A percentile compares a stretch with the other conserved stretches of the same genome.
These are phyloP conservation scores for Xestia rhomboidea DNA, from an alignment of 2,888 invertebrate species.

Conservation along the genomic window DNA sequence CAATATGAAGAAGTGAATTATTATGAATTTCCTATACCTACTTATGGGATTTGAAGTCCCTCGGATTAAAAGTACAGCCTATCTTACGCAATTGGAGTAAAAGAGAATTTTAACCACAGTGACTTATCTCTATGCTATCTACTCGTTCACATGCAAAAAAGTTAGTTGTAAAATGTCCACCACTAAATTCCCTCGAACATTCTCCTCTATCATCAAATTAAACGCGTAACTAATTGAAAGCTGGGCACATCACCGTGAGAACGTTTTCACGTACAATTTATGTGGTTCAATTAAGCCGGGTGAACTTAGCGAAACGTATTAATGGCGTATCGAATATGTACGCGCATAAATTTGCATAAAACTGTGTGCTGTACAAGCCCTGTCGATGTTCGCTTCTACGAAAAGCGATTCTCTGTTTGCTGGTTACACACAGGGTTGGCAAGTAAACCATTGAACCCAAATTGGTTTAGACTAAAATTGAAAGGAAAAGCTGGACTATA, in stretches of 20 bases:
- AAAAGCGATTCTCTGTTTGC: constrained; percentile 76
- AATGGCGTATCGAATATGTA: constrained; percentile 60
- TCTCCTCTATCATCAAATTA: constrained; percentile 25
- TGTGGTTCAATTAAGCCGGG: constrained; percentile 61
- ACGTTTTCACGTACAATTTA: constrained; percentile 48
- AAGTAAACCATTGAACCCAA: constrained; percentile 14
- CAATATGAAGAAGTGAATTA: not conserved
- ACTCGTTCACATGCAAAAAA: not conserved
- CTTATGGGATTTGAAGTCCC: not conserved
- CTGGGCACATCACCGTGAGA: constrained; percentile 32
- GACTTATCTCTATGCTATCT: not conserved
- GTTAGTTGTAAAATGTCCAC: not conserved
- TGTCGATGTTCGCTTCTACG: constrained; percentile 73
- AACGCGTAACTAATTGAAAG: constrained; percentile 51
- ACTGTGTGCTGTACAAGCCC: constrained; percentile 57
- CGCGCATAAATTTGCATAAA: constrained; percentile 74
- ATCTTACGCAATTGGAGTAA: not conserved
- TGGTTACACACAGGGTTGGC: constrained; percentile 57
- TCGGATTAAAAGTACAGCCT: not conserved
- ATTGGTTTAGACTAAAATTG: not conserved
- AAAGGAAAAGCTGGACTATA: not conserved
- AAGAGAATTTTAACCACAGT: not conserved
- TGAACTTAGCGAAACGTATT: constrained; percentile 60
- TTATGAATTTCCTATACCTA: not conserved
- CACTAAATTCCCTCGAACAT: not conserved